Conservation (phyloP, 1,140 invertebrate genomes). For the Drosophila rhopaloa region DNA sequence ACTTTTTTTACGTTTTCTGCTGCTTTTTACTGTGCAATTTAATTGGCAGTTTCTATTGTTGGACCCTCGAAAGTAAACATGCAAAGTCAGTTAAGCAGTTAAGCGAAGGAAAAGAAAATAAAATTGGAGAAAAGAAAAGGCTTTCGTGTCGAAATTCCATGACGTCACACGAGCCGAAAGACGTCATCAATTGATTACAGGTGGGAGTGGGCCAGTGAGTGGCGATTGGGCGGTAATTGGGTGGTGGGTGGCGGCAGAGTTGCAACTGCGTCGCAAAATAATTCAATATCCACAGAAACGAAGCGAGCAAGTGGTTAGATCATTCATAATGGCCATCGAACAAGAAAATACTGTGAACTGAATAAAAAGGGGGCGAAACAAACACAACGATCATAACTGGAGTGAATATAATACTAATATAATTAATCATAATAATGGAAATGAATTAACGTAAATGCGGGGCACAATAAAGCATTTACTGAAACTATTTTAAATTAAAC, state of each 20-base stretch:
- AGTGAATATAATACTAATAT: slow-evolving; percentile 4
- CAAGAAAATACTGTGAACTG: slow-evolving; percentile 8
- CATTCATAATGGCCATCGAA: slow-evolving; percentile 56
- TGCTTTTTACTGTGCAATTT: slow-evolving; percentile 65
- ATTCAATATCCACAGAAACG: slow-evolving; percentile 47
- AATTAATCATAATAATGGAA: neutral
- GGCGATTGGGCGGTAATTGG: slow-evolving; percentile 2
- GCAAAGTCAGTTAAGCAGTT: slow-evolving; percentile 53
- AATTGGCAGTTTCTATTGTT: slow-evolving; percentile 78
- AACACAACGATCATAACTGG: neutral
- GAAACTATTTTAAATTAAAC: too few relatives aligned
- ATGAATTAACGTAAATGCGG: neutral
- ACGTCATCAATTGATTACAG: slow-evolving; percentile 79
- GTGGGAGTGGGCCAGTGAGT: slow-evolving; percentile 46
- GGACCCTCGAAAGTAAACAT: slow-evolving; percentile 53
- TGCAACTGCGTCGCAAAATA: slow-evolving; percentile 67
- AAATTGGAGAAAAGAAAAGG: slow-evolving; percentile 15
- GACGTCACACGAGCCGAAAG: slow-evolving; percentile 46
- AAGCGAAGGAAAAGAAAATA: slow-evolving; percentile 12
- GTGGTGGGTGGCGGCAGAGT: slow-evolving; percentile 33
- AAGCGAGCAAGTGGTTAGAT: slow-evolving; percentile 74
- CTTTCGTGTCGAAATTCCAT: slow-evolving; percentile 42
- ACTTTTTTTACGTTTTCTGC: slow-evolving; percentile 23
- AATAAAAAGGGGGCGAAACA: slow-evolving; percentile 30
- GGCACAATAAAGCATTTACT: too few relatives aligned